These are phyloP conservation scores for Drosophila subobscura DNA, from an alignment of 1,140 invertebrate genomes.

Conservation along the genomic window DNA sequence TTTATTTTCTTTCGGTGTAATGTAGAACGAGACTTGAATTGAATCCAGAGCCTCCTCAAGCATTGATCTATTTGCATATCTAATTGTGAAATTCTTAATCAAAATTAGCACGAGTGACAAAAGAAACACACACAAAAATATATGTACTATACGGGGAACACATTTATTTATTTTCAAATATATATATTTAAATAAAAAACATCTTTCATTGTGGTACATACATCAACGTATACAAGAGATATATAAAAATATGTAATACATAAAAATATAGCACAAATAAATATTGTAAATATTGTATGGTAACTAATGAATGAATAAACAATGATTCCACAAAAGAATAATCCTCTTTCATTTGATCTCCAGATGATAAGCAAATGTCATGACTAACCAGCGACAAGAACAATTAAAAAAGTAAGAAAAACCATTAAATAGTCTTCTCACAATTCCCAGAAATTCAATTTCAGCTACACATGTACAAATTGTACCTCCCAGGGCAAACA, in stretches of 20 bases:
- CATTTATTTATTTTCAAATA: conserved; percentile 57
- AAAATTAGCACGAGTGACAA: conserved; percentile 47
- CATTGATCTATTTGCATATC: conserved; percentile 67
- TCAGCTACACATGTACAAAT: conserved; percentile 28
- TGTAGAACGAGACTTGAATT: conserved; percentile 44
- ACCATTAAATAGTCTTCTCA: conserved; percentile 25
- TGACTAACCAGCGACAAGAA: neutral
- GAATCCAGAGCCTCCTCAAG: conserved; percentile 27
- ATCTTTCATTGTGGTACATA: conserved; percentile 31
- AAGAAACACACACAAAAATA: conserved; percentile 7
- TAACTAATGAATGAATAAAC: conserved; percentile 51
- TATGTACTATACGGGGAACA: neutral
- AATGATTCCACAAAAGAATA: conserved; percentile 47
- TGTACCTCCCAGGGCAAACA: conserved; percentile 10
- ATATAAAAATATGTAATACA: conserved; percentile 28
- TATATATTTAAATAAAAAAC: conserved; percentile 29
- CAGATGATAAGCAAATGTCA: neutral
- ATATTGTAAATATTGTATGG: conserved; percentile 74
- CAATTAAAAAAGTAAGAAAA: conserved; percentile 4
- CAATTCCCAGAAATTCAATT: conserved; percentile 50
- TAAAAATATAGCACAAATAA: conserved; percentile 55
- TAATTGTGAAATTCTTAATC: conserved; percentile 68
- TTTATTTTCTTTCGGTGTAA: conserved; percentile 43
- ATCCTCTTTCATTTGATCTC: neutral
- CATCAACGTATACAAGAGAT: conserved; percentile 44